Evolutionary conservation across 2,113 vertebrate genomes (phyloP).

Genomic region (Lagopus leucura): DNA sequence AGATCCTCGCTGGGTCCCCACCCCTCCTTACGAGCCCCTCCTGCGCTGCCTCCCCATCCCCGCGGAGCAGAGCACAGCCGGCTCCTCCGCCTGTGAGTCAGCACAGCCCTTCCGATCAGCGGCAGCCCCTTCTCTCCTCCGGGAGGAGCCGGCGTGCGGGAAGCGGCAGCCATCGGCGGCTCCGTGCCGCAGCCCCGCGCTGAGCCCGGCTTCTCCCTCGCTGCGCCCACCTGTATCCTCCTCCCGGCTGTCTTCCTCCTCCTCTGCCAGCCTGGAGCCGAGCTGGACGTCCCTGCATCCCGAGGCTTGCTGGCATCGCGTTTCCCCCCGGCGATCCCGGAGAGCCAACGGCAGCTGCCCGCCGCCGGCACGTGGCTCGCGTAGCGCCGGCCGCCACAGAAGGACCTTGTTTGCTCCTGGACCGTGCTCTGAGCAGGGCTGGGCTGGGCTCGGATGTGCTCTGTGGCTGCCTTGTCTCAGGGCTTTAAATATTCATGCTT

Average conservation of each 20-base stretch:
- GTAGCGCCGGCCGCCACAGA: neutral
- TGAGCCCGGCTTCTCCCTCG: neutral
- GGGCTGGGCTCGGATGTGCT: neutral
- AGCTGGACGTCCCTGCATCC: neutral
- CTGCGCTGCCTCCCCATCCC: neutral
- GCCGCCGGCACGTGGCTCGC: neutral
- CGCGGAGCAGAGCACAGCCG: neutral
- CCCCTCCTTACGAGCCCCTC: conserved; percentile 29
- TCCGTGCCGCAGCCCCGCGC: neutral
- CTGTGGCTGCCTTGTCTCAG: conserved; percentile 11
- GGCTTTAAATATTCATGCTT: conserved; percentile 57
- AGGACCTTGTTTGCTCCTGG: neutral
- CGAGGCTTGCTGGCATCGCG: neutral
- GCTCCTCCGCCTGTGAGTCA: conserved; percentile 76
- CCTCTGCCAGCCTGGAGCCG: neutral
- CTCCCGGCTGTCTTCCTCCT: neutral
- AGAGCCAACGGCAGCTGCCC: neutral
- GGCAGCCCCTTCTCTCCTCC: neutral
- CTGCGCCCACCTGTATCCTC: neutral
- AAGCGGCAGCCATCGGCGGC: neutral
- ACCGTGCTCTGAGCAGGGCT: neutral
- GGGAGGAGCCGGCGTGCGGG: neutral
- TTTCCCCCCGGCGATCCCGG: neutral
- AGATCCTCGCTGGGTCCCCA: conserved; percentile 25
- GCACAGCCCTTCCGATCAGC: conserved; percentile 69